Conservation (phyloP, 2,888 invertebrate species). For the Cryptocheilus praepositus region DNA sequence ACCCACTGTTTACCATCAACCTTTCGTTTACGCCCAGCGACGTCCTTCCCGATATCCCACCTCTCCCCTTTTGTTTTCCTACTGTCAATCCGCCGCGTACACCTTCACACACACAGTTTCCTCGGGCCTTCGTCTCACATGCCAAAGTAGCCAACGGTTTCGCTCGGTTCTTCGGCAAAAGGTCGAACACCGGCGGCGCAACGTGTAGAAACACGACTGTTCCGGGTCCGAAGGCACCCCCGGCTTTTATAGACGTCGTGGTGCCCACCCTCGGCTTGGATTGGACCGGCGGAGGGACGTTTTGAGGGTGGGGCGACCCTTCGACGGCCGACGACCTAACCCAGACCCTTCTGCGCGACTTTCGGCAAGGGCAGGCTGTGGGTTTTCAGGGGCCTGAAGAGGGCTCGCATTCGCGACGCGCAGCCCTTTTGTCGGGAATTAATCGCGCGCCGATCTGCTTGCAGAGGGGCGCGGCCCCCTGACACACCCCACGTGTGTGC, state of each 20-base stretch:
- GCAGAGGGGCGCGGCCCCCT: constrained; percentile 15
- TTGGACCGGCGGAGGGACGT: too few relatives aligned
- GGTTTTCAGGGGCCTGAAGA: constrained; percentile 55
- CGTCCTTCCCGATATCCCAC: too few relatives aligned
- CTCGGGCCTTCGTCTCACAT: too few relatives aligned
- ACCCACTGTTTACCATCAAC: too few relatives aligned
- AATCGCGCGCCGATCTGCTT: constrained; percentile 50
- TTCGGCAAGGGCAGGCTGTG: constrained; percentile 41
- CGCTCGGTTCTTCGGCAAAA: too few relatives aligned
- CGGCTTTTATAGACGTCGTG: constrained; percentile 42
- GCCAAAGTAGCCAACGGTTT: too few relatives aligned
- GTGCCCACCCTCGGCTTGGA: constrained; percentile 51
- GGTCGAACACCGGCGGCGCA: too few relatives aligned
- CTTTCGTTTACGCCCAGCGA: too few relatives aligned
- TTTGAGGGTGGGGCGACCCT: constrained; percentile 60
- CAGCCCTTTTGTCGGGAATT: constrained; percentile 60
- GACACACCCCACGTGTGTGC: background rate
- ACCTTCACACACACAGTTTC: too few relatives aligned
- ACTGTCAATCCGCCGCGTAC: too few relatives aligned
- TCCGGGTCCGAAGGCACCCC: constrained; percentile 16
- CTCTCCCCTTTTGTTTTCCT: background rate
- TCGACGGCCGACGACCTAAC: background rate
- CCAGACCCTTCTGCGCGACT: constrained; percentile 21
- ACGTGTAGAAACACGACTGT: too few relatives aligned
- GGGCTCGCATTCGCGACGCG: constrained; percentile 47